Evolutionary conservation across 2,113 vertebrate genomes (phyloP), one percentile per base, ranked within the genome.

Genomic region (Loxodonta africana): DNA sequence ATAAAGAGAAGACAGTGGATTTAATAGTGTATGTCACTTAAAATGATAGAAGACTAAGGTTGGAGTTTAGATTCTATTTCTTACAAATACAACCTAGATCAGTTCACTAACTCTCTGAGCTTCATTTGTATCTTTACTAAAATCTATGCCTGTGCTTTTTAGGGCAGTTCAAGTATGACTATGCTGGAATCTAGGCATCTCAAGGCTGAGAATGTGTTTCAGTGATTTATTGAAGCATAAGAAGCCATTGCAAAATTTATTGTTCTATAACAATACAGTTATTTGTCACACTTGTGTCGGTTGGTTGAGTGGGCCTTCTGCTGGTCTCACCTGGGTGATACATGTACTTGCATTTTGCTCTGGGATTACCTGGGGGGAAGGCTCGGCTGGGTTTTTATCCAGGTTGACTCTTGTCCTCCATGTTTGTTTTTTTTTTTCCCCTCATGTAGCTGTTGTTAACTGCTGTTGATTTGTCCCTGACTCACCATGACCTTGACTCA

Each of bases 121-220:
- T 63, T 92, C 21, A 25, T 81, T 83, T 82, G 93, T 10, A 88
- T 78, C 5, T 80, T 83, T 95, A 95, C 33, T 86, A 71, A 81
- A 80, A 67, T 67, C 37, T 44, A 17, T n/a, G 15, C 11, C 21
- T 95, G 46, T 88, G 26, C 17, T 90, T 57, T 60, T 91, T 51
- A 91, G 51, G 51, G 51, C 53, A 57, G 53, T 12, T 20, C 33
- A n/a, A n/a, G 14, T n/a, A n/a, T 71, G 12, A 71, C 30, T 33
- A n/a, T 71, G 33, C 30, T 71, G 67, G 67, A 71, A 18, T n/a
- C 30, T n/a, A n/a, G 14, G 12, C 28, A 71, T 15, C 14, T 14
- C 30, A 71, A n/a, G 30, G 17, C 30, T 12, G 14, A 18, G 67
- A 71, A n/a, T n/a, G 5, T 71, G 67, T 20, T 71, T n/a, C 12